These are phyloP conservation scores for Buathra laborator DNA, from an alignment of 2,888 invertebrate species.

Conservation along the genomic window DNA sequence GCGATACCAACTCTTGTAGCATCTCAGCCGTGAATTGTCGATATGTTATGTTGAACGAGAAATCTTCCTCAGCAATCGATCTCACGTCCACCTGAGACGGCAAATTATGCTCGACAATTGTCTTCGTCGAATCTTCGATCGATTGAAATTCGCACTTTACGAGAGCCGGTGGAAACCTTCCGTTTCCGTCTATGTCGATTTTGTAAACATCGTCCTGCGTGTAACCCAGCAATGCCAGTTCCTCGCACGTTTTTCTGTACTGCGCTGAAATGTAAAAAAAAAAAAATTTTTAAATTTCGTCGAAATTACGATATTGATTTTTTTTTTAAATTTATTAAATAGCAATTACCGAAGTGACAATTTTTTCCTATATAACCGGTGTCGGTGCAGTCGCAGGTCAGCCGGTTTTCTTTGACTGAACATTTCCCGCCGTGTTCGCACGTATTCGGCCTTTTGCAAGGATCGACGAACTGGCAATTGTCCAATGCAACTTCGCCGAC, in stretches of 20 bases:
- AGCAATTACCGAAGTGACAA: slow-evolving; percentile 92
- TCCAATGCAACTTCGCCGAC: slow-evolving; percentile 96
- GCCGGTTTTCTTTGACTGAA: slow-evolving; percentile 94
- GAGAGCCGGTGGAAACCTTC: slow-evolving; percentile 95
- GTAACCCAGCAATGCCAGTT: slow-evolving; percentile 94
- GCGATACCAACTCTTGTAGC: slow-evolving; percentile 95
- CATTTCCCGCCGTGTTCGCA: slow-evolving; percentile 97
- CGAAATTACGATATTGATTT: too few species aligned
- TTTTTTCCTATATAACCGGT: slow-evolving; percentile 97
- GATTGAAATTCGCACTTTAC: slow-evolving; percentile 97
- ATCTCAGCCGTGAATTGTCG: slow-evolving; percentile 96
- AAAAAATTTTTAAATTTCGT: background rate
- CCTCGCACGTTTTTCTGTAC: slow-evolving; percentile 96
- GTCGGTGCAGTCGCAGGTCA: slow-evolving; percentile 95
- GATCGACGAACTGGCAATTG: slow-evolving; percentile 95
- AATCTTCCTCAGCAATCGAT: slow-evolving; percentile 92
- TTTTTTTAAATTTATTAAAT: background rate
- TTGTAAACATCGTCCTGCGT: slow-evolving; percentile 96
- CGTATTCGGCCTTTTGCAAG: slow-evolving; percentile 95
- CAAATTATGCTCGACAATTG: slow-evolving; percentile 95
- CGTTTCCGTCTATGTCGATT: slow-evolving; percentile 97
- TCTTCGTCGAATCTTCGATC: slow-evolving; percentile 93
- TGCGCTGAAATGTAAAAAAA: slow-evolving; percentile 87
- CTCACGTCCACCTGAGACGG: slow-evolving; percentile 96
- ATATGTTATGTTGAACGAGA: slow-evolving; percentile 94